phyloP scores from a whole-genome alignment of 2,113 vertebrate genomes.

The Phoxinus phoxinus region DNA sequence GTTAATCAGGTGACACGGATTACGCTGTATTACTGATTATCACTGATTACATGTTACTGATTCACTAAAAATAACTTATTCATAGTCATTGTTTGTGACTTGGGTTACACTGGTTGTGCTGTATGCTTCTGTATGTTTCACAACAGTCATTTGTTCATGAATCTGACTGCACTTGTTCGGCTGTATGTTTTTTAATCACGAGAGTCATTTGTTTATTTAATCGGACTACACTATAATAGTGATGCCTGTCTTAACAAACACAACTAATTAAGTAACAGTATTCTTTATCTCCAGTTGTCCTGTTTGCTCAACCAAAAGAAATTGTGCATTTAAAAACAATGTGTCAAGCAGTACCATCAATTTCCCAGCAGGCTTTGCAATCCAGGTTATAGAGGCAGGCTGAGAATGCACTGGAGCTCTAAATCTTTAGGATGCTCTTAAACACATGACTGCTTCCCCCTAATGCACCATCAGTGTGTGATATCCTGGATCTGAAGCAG shows the following conservation, averaged over 20 bases:
- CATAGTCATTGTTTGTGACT: not conserved
- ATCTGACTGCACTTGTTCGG: not conserved
- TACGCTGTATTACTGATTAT: too few relatives aligned
- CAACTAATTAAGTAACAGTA: not conserved
- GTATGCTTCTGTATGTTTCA: not conserved
- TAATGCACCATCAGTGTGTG: conserved; percentile 65
- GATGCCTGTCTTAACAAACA: not conserved
- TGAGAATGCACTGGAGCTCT: conserved; percentile 47
- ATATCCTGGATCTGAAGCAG: conserved; percentile 55
- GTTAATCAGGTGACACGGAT: not conserved
- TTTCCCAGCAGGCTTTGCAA: conserved; percentile 50
- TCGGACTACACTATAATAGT: not conserved
- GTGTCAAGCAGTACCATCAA: conserved; percentile 33
- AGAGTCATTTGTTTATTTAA: not conserved
- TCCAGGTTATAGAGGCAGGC: conserved; percentile 10
- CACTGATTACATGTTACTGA: not conserved
- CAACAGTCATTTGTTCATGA: not conserved
- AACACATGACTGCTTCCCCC: conserved; percentile 56
- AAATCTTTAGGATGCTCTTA: conserved; percentile 66
- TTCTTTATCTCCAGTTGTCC: not conserved
- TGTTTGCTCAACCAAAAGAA: not conserved
- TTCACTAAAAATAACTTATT: not conserved
- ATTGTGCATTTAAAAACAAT: conserved; percentile 35
- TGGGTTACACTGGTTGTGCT: not conserved
- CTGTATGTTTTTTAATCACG: not conserved